Percentiles rank a stretch among this genome's conserved stretches.
Evolutionary conservation across 2,797 vertebrate genomes (phyloP).

Genomic region (Coregonus sp.): DNA sequence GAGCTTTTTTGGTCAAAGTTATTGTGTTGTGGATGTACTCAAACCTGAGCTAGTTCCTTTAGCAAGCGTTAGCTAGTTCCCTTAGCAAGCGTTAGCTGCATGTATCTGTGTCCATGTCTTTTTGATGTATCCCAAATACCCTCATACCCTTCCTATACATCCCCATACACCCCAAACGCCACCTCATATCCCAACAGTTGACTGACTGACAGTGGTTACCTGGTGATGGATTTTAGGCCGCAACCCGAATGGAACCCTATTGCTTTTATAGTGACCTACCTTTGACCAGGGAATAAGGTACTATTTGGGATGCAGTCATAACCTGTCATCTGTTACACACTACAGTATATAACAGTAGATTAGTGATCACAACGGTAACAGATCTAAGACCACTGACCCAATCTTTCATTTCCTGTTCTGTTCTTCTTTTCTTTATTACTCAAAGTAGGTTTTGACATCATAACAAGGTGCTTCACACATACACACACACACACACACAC

Average conservation of each 20-base stretch:
- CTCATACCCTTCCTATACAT: constrained; percentile 20
- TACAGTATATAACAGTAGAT: background rate
- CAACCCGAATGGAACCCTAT: no score
- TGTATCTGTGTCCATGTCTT: background rate
- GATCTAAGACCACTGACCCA: background rate
- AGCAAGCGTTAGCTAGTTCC: background rate
- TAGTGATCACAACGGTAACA: background rate
- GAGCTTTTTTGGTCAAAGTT: constrained; percentile 33
- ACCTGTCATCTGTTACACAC: background rate
- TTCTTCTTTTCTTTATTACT: background rate
- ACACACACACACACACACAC: constrained; percentile 24
- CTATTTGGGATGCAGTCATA: background rate
- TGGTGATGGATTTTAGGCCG: background rate
- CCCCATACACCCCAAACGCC: constrained; percentile 25
- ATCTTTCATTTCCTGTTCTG: background rate
- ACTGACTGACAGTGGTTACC: constrained; percentile 44
- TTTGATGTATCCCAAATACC: constrained; percentile 22
- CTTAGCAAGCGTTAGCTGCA: background rate
- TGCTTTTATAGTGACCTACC: background rate
- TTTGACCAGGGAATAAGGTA: no score
- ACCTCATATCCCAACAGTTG: constrained; percentile 36
- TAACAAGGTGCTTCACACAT: constrained; percentile 18
- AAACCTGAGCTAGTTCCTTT: constrained; percentile 27
- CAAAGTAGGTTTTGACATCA: background rate
- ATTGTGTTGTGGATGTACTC: constrained; percentile 1